These are phyloP conservation scores for Pseudorasbora parva DNA, from an alignment of 2,113 vertebrate species.

Conservation along the genomic window DNA sequence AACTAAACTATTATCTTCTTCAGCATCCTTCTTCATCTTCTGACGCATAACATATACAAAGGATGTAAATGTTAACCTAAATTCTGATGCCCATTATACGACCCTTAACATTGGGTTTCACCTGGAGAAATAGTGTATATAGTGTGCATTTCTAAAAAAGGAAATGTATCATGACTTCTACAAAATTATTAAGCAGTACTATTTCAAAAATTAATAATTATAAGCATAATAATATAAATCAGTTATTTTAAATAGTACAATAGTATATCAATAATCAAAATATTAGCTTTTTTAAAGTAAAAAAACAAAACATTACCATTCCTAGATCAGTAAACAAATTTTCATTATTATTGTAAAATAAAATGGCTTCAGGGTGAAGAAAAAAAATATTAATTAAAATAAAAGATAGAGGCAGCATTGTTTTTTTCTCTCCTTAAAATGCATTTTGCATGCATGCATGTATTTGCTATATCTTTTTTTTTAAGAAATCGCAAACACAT, in stretches of 20 bases:
- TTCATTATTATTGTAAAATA: background rate
- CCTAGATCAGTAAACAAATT: background rate
- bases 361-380: background rate
- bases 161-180: background rate
- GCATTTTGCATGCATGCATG: background rate
- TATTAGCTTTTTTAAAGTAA: no score
- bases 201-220: background rate
- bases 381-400: background rate
- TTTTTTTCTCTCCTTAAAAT: background rate
- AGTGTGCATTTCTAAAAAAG: no score
- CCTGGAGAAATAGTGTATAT: background rate
- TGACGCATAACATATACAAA: no score
- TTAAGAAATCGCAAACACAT: background rate
- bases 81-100: background rate
- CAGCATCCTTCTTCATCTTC: no score
- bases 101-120: background rate
- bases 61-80: background rate
- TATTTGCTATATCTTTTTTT: background rate
- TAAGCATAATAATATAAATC: background rate
- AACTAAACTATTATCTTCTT: no score
- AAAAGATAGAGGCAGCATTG: background rate
- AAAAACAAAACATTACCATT: background rate
- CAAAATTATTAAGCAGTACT: background rate
- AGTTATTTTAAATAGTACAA: background rate
- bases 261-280: background rate